Evolutionary conservation across 2,113 vertebrate species (phyloP), one percentile per base, ranked within the genome.

Genomic region (Nettapus auritus): DNA sequence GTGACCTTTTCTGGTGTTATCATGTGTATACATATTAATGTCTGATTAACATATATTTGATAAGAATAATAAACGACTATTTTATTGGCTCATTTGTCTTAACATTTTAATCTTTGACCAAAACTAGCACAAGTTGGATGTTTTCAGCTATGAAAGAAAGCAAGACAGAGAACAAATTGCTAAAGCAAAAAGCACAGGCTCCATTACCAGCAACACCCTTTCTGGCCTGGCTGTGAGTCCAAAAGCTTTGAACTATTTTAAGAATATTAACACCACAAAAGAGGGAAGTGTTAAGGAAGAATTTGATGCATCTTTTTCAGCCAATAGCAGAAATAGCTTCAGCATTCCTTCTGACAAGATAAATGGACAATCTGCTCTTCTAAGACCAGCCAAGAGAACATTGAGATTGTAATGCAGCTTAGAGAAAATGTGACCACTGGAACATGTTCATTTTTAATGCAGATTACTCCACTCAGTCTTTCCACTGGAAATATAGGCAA

Each of bases 241-340:
- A 90, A 92, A 81, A 93, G 36, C 76, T 92, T 63, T 71, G 83
- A 96, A 89, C 73, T 96, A 94, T 96, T 96, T 96, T 94, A 93
- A 90, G 91, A 82, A 38, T 73, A 96, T 92, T 93, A 94, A 69
- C 91, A 92, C 77, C 46, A 63, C 77, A 82, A 64, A 94, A 95
- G 80, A 93, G 86, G 88, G 91, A 95, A 90, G 56, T 0, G 0
- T 86, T 87, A 95, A 80, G 88, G 76, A 94, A 94, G 80, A 94
- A 84, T 40, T 64, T 74, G 73, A 84, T 75, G 62, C 86, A 84
- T 92, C 83, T 56, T 87, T 94, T 96, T 90, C 93, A 95, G 91
- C 77, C 89, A 92, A 75, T 33, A 89, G 69, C 83, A 92, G 66
- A 95, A 95, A 97, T 90, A 97, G 92, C 83, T 93, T 87, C 83